These are phyloP conservation scores for Archips xylosteana DNA, from an alignment of 2,888 invertebrate genomes.

Conservation along the genomic window DNA sequence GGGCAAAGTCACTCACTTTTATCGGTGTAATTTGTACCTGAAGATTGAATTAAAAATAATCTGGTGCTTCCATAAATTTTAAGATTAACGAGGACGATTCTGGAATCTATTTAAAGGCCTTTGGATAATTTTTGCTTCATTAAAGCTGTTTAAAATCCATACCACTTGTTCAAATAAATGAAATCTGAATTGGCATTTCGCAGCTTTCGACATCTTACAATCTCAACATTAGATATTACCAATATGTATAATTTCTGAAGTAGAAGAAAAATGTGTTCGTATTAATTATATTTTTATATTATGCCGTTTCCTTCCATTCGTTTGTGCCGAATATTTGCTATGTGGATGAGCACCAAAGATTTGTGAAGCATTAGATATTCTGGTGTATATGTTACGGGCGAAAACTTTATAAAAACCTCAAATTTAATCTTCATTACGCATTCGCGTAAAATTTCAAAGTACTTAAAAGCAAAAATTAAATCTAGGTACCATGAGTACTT, in stretches of 20 bases:
- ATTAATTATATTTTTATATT: slow-evolving; percentile 67
- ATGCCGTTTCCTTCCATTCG: slow-evolving; percentile 70
- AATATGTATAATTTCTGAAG: slow-evolving; percentile 69
- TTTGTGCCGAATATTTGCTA: slow-evolving; percentile 79
- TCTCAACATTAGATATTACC: slow-evolving; percentile 81
- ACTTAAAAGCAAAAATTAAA: slow-evolving; percentile 9
- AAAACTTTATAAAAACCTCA: slow-evolving; percentile 8
- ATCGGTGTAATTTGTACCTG: slow-evolving; percentile 22
- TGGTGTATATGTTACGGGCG: slow-evolving; percentile 67
- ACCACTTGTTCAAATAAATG: slow-evolving; percentile 62
- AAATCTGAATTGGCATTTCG: slow-evolving; percentile 75
- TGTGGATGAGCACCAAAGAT: slow-evolving; percentile 85
- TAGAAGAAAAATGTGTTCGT: slow-evolving; percentile 80
- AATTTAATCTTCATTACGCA: background rate
- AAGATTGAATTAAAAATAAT: slow-evolving; percentile 26
- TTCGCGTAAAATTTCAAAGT: background rate
- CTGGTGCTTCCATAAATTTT: slow-evolving; percentile 39
- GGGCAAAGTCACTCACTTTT: slow-evolving; percentile 36
- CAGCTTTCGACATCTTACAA: slow-evolving; percentile 81
- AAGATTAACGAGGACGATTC: slow-evolving; percentile 18
- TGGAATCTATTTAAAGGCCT: slow-evolving; percentile 19
- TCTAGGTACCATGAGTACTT: background rate
- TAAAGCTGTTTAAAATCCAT: slow-evolving; percentile 34
- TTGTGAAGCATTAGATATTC: slow-evolving; percentile 79
- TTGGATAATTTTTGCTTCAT: slow-evolving; percentile 8